Evolutionary conservation across 2,113 vertebrate genomes (phyloP).

Genomic region (Perca schrenkii): DNA sequence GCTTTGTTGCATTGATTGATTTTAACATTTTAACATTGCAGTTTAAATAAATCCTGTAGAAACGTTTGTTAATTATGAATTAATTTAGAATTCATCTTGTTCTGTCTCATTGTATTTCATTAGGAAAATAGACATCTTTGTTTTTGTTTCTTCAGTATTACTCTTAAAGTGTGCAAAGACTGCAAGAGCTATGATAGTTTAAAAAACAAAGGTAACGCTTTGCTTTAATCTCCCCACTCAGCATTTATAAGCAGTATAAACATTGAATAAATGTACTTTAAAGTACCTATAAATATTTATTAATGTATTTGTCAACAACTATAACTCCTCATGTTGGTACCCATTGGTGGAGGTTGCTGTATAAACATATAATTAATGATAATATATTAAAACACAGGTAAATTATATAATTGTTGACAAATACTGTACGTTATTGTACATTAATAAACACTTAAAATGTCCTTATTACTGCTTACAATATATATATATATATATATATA

Average conservation of each 20-base stretch:
- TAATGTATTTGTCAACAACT: neutral
- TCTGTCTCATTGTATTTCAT: slow-evolving; percentile 47
- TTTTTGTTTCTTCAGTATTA: slow-evolving; percentile 53
- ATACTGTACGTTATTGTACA: neutral
- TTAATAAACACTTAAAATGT: neutral
- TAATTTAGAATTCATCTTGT: slow-evolving; percentile 39
- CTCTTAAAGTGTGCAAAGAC: slow-evolving; percentile 73
- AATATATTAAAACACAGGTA: neutral
- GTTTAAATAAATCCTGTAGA: slow-evolving; percentile 23
- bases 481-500: too few species aligned
- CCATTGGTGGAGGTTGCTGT: neutral
- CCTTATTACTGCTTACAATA: neutral
- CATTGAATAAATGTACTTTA: neutral
- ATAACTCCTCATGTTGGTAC: neutral
- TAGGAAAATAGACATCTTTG: slow-evolving; percentile 78
- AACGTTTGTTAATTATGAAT: slow-evolving; percentile 4
- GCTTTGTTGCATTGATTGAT: slow-evolving; percentile 13
- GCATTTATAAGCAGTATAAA: slow-evolving; percentile 10
- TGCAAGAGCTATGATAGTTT: slow-evolving; percentile 47
- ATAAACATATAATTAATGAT: slow-evolving; percentile 28
- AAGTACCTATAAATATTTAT: neutral
- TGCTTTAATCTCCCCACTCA: neutral
- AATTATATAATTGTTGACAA: slow-evolving; percentile 12
- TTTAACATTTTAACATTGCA: slow-evolving; percentile 25
- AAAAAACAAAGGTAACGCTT: slow-evolving; percentile 34